A percentile compares a stretch with the other conserved stretches of the same genome.
Conservation (phyloP, 2,797 vertebrate species). For the Numenius phaeopus region DNA sequence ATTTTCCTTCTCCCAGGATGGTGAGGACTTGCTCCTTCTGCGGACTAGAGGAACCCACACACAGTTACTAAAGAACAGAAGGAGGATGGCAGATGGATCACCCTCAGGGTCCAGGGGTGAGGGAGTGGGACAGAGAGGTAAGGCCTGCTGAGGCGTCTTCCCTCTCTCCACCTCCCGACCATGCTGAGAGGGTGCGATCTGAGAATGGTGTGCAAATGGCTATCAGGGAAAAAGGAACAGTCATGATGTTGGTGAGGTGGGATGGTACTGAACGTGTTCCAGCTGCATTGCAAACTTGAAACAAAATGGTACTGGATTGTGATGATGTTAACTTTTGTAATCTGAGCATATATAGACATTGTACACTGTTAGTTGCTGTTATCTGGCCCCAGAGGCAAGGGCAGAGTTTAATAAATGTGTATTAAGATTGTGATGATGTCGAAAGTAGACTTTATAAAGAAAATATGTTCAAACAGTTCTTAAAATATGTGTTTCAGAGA, state of each 20-base stretch:
- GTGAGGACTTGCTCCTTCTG: neutral
- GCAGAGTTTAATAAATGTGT: neutral
- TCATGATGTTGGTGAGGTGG: neutral
- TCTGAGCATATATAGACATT: neutral
- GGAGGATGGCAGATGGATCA: neutral
- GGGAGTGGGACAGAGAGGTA: fast-evolving
- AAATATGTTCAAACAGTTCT: neutral
- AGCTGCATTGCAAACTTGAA: neutral
- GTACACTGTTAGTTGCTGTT: neutral
- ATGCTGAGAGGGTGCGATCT: neutral
- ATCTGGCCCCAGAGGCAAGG: neutral
- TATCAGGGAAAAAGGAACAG: neutral
- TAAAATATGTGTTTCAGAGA: neutral
- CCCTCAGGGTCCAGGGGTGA: fast-evolving
- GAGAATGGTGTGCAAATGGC: neutral
- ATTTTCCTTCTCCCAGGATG: neutral
- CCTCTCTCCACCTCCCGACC: neutral
- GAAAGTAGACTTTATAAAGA: neutral
- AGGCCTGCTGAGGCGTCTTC: neutral
- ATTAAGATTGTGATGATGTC: neutral
- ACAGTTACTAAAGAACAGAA: neutral
- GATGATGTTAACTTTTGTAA: neutral
- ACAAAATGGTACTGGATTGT: neutral
- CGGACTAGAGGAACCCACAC: fast-evolving
- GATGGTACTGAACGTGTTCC: neutral